A percentile compares a stretch with the other conserved stretches of the same genome.
These are phyloP conservation scores for Drosophila maculinotata DNA, from an alignment of 2,888 invertebrate genomes.

Conservation along the genomic window DNA sequence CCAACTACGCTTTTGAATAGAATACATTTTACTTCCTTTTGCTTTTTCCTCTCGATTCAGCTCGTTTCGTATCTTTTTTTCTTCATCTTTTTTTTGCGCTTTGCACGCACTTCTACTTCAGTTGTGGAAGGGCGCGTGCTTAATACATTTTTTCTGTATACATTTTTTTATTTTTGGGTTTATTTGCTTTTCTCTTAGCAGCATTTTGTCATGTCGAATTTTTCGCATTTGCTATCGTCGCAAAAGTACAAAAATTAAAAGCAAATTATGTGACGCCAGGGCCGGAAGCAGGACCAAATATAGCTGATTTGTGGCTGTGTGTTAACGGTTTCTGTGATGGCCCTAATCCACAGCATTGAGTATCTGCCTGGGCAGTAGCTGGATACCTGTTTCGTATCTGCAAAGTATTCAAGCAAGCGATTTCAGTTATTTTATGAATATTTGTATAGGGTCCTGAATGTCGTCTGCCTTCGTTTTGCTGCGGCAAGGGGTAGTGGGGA, in stretches of 20 bases:
- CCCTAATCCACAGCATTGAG: conserved; percentile 6
- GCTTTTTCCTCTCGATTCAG: too few relatives aligned
- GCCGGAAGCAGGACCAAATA: not conserved
- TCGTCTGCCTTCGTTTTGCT: too few relatives aligned
- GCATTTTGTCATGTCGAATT: conserved; percentile 41
- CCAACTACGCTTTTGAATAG: conserved; percentile 65
- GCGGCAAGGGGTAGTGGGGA: conserved; percentile 3
- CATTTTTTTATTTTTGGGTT: conserved; percentile 26
- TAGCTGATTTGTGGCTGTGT: conserved; percentile 12
- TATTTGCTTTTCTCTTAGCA: conserved; percentile 26
- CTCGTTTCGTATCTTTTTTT: conserved; percentile 6
- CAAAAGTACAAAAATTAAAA: conserved; percentile 63
- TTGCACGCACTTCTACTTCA: conserved; percentile 57
- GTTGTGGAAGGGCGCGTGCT: conserved; percentile 50
- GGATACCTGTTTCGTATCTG: conserved; percentile 15
- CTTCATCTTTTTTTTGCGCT: conserved; percentile 9
- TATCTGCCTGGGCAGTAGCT: conserved; percentile 1
- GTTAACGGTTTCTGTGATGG: not conserved
- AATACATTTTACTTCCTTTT: conserved; percentile 57
- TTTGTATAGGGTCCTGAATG: conserved; percentile 29
- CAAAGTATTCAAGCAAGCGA: conserved; percentile 13
- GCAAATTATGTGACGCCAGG: conserved; percentile 62
- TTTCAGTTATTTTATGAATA: conserved; percentile 40
- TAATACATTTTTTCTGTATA: conserved; percentile 62
- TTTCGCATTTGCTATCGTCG: conserved; percentile 58